Conservation (phyloP, 2,888 invertebrate species). For the Netelia inedita region DNA sequence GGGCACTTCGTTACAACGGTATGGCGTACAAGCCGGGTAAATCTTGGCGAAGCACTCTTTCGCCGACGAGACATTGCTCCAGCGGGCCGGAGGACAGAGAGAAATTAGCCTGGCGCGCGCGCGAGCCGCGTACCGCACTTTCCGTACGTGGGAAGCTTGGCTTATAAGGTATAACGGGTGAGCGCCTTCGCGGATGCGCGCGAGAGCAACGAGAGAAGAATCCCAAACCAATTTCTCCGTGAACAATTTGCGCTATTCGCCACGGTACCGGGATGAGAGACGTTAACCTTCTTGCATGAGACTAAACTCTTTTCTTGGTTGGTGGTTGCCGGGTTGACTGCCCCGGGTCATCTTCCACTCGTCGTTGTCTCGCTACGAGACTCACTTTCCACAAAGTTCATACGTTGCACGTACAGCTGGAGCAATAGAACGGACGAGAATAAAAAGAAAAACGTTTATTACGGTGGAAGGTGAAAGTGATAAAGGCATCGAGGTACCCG, state of each 20-base stretch:
- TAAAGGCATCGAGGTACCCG: background rate
- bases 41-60: constrained; percentile 44
- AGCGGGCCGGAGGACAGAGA: constrained; percentile 68
- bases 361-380: background rate
- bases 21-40: constrained; percentile 48
- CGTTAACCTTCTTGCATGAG: constrained; percentile 64
- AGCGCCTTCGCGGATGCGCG: constrained; percentile 35
- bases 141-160: constrained; percentile 69
- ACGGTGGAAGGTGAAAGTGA: background rate
- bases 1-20: constrained; percentile 63
- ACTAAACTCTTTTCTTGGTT: constrained; percentile 32
- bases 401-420: background rate
- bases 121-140: constrained; percentile 58
- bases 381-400: background rate
- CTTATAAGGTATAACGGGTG: constrained; percentile 67
- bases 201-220: constrained; percentile 50
- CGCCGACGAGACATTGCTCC: constrained; percentile 58
- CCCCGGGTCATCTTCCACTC: constrained; percentile 47
- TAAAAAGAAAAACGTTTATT: background rate
- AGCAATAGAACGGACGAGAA: background rate
- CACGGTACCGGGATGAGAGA: constrained; percentile 70
- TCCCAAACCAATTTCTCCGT: constrained; percentile 77
- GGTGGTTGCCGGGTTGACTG: background rate
- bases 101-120: constrained; percentile 68
- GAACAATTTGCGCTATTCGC: constrained; percentile 77